Conservation (phyloP, 2,888 invertebrate species). For the Tetranychus piercei region DNA sequence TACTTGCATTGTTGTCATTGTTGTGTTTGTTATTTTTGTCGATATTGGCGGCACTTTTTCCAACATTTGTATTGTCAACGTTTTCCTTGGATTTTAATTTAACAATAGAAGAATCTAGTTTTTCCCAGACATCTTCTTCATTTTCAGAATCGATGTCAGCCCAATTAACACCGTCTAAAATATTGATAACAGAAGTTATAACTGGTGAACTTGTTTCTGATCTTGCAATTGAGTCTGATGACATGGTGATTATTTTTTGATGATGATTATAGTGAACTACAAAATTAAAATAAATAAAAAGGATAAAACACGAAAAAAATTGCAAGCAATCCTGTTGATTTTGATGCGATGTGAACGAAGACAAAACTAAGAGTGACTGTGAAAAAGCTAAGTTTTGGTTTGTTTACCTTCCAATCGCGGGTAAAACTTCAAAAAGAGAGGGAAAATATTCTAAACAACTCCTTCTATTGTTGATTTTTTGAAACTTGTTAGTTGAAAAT, state of each 20-base stretch:
- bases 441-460: too few species aligned
- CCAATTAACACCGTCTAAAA: slow-evolving; percentile 3
- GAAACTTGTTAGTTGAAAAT: too few species aligned
- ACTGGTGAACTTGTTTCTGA: not conserved
- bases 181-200: not conserved
- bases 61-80: not conserved
- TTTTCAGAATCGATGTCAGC: slow-evolving; percentile 4
- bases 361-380: too few species aligned
- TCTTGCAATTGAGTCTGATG: not conserved
- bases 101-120: not conserved
- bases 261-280: not conserved
- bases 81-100: not conserved
- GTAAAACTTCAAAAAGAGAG: too few species aligned
- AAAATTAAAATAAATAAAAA: not conserved
- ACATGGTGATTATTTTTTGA: not conserved
- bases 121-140: not conserved
- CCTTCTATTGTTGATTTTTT: too few species aligned
- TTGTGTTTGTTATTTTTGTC: not conserved
- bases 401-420: too few species aligned
- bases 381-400: too few species aligned
- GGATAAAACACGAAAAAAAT: not conserved
- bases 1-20: not conserved
- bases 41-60: not conserved
- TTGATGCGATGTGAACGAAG: too few species aligned
- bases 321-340: too few species aligned